A percentile compares a stretch with the other conserved stretches of the same genome.
These are phyloP conservation scores for Idris sp. DNA, from an alignment of 1,140 invertebrate genomes.

Conservation along the genomic window DNA sequence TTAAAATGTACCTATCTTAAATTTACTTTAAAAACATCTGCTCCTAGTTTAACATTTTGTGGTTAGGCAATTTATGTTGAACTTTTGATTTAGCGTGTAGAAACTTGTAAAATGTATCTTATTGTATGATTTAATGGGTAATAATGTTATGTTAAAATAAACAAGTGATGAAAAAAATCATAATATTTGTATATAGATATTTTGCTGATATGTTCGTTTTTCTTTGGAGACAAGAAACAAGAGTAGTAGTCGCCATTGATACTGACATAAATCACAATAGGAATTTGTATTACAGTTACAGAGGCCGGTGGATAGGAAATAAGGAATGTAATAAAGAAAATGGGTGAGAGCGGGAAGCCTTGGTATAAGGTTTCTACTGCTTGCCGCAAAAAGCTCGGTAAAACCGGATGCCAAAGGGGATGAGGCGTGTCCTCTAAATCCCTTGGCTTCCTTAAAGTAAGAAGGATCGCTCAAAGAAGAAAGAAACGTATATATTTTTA, in stretches of 20 bases:
- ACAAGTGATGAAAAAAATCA: constrained; percentile 26
- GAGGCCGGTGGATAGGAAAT: constrained; percentile 78
- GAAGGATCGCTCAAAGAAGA: constrained; percentile 53
- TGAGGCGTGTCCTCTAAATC: constrained; percentile 62
- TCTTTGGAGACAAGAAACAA: constrained; percentile 65
- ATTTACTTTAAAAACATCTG: no score
- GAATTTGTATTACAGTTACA: constrained; percentile 80
- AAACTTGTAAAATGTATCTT: no score
- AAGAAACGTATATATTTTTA: constrained; percentile 52
- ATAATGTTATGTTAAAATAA: no score
- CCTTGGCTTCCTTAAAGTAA: constrained; percentile 64
- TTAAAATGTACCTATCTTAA: not conserved
- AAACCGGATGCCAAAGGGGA: constrained; percentile 62
- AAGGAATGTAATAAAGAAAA: constrained; percentile 80
- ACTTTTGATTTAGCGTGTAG: no score
- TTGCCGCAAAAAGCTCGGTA: constrained; percentile 61
- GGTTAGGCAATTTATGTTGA: no score
- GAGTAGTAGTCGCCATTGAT: constrained; percentile 75
- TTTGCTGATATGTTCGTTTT: constrained; percentile 52
- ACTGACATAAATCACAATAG: constrained; percentile 80
- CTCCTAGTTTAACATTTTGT: no score
- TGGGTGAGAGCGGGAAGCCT: constrained; percentile 68
- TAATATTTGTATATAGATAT: constrained; percentile 34
- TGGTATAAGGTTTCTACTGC: constrained; percentile 54
- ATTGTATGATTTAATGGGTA: no score